These are phyloP conservation scores for Rhinella marina DNA, from an alignment of 2,797 vertebrate genomes.

Conservation along the genomic window DNA sequence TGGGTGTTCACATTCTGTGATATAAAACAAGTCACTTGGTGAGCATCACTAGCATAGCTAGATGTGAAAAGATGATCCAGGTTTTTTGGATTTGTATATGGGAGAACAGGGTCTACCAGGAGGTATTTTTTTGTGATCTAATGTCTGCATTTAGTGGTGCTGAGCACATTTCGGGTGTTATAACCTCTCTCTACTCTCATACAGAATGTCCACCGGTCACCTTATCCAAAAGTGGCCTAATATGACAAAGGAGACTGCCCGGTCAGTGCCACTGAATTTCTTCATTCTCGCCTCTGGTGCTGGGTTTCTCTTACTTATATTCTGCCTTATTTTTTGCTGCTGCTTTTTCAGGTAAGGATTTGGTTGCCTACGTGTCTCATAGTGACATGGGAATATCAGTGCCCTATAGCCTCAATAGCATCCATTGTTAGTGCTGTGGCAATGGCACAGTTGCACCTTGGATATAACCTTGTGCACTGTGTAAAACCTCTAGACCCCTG, in stretches of 20 bases:
- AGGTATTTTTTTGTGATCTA: too few species aligned
- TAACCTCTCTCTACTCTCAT: background rate
- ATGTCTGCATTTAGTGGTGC: background rate
- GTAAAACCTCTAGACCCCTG: too few species aligned
- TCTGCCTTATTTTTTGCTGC: slow-evolving; percentile 87
- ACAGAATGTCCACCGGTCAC: slow-evolving; percentile 16
- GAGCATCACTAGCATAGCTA: background rate
- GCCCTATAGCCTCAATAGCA: background rate
- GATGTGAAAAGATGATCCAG: background rate
- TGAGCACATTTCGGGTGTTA: background rate
- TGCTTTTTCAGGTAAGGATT: slow-evolving; percentile 81
- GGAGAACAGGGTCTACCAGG: too few species aligned
- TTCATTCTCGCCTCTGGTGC: slow-evolving; percentile 84
- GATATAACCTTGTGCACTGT: too few species aligned
- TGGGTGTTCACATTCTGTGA: background rate
- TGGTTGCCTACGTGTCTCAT: background rate
- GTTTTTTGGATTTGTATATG: background rate
- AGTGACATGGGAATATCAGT: background rate
- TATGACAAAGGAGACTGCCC: slow-evolving; percentile 66
- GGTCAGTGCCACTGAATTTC: slow-evolving; percentile 82
- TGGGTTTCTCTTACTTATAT: slow-evolving; percentile 85
- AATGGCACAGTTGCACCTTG: too few species aligned
- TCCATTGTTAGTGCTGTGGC: too few species aligned
- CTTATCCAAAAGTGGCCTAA: background rate
- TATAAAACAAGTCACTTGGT: background rate